Conservation (phyloP, 2,888 invertebrate species). For the Clanis bilineata region DNA sequence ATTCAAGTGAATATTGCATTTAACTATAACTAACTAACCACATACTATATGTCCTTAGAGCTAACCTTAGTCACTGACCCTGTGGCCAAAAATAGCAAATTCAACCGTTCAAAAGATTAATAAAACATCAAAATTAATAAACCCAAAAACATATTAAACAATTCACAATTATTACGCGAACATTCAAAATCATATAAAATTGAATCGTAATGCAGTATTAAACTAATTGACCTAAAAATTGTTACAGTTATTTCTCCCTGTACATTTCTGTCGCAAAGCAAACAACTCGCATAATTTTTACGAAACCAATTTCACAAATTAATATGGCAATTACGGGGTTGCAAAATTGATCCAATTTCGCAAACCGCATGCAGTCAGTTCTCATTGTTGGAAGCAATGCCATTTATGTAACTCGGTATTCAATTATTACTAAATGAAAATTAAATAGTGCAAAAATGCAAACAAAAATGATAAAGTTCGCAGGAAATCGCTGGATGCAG, state of each 20-base stretch:
- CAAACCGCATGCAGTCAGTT: constrained; percentile 4
- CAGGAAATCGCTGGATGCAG: no score
- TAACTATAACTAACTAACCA: no score
- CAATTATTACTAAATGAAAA: not conserved
- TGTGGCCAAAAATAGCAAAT: no score
- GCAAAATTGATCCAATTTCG: constrained; percentile 3
- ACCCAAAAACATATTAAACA: no score
- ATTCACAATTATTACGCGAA: no score
- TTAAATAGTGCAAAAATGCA: not conserved
- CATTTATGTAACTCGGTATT: not conserved
- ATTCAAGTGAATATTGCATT: no score
- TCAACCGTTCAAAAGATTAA: no score
- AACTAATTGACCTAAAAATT: not conserved
- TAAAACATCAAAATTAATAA: no score
- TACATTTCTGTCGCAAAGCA: not conserved
- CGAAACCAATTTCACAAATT: constrained; percentile 4
- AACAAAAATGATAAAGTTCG: no score
- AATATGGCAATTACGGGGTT: not conserved
- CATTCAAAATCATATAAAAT: no score
- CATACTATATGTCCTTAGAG: no score
- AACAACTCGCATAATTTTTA: not conserved
- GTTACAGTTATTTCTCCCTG: not conserved
- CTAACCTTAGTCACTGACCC: no score
- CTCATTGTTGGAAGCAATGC: constrained; percentile 2
- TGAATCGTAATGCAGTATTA: not conserved